Conservation (phyloP, 2,888 invertebrate genomes). For the Drosophila prolongata region DNA sequence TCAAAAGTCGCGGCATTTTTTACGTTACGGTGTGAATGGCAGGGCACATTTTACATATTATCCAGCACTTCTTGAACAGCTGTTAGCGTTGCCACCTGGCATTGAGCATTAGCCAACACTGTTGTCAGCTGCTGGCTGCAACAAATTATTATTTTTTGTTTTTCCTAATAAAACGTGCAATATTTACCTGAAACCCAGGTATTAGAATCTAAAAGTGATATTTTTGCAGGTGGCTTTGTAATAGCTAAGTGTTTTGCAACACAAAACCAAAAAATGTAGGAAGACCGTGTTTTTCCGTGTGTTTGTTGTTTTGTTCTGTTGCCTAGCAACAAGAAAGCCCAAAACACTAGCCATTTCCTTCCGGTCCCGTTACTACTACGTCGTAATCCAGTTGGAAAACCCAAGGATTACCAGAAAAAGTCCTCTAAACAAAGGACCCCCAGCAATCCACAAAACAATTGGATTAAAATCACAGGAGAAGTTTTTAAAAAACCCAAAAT, state of each 20-base stretch:
- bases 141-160: constrained; percentile 26
- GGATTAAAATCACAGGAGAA: not conserved
- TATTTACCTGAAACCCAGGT: not conserved
- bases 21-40: not conserved
- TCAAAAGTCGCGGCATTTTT: constrained; percentile 2
- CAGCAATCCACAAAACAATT: not conserved
- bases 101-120: constrained; percentile 11
- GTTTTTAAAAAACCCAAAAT: constrained; percentile 1
- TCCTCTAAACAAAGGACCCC: not conserved
- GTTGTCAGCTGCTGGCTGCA: constrained; percentile 12
- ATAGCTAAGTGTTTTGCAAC: not conserved
- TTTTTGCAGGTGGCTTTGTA: not conserved
- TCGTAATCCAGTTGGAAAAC: constrained; percentile 50
- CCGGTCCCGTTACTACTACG: constrained; percentile 68
- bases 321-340: constrained; percentile 74
- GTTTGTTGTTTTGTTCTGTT: constrained; percentile 67
- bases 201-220: not conserved
- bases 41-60: not conserved
- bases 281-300: constrained; percentile 36
- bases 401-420: constrained; percentile 16
- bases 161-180: constrained; percentile 15
- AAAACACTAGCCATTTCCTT: constrained; percentile 79
- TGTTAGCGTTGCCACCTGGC: not conserved
- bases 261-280: constrained; percentile 8
- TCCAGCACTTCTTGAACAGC: constrained; percentile 3